Conservation (phyloP, 2,888 invertebrate species). For the Dioctria linearis region DNA sequence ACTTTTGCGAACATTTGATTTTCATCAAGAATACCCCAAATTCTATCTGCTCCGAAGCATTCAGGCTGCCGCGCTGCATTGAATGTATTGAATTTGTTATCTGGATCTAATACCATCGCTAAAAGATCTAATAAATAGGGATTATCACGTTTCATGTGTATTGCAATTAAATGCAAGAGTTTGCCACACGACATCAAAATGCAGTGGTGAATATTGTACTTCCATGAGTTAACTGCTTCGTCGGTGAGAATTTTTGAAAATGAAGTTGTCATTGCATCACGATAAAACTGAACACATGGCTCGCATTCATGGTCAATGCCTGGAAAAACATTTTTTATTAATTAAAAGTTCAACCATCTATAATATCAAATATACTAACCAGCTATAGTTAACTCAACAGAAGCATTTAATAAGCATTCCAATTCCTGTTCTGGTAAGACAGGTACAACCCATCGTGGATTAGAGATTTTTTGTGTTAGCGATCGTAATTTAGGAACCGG, state of each 20-base stretch:
- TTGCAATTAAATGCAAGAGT: slow-evolving; percentile 92
- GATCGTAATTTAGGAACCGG: slow-evolving; percentile 89
- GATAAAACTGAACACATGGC: slow-evolving; percentile 94
- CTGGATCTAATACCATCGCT: slow-evolving; percentile 95
- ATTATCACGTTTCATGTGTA: slow-evolving; percentile 92
- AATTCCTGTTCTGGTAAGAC: slow-evolving; percentile 97
- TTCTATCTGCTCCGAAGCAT: slow-evolving; percentile 67
- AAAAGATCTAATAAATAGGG: slow-evolving; percentile 92
- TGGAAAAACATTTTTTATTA: slow-evolving; percentile 66
- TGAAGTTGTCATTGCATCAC: slow-evolving; percentile 93
- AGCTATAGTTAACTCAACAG: slow-evolving; percentile 88
- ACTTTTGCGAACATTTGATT: slow-evolving; percentile 76
- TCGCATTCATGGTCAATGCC: slow-evolving; percentile 90
- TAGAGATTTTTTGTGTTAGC: slow-evolving; percentile 96
- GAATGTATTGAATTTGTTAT: slow-evolving; percentile 85
- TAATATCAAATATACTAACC: slow-evolving; percentile 72
- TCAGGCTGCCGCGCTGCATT: slow-evolving; percentile 69
- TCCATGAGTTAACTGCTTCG: slow-evolving; percentile 98
- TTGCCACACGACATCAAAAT: slow-evolving; percentile 94
- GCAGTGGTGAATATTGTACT: slow-evolving; percentile 95
- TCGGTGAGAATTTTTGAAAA: slow-evolving; percentile 98
- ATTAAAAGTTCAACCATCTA: slow-evolving; percentile 4
- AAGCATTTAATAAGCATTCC: slow-evolving; percentile 90
- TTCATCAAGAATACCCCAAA: slow-evolving; percentile 77
- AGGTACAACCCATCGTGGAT: slow-evolving; percentile 97